Percentiles rank a stretch among this genome's conserved stretches.
These are phyloP conservation scores for Drosophila robusta DNA, from an alignment of 2,888 invertebrate genomes.

Conservation along the genomic window DNA sequence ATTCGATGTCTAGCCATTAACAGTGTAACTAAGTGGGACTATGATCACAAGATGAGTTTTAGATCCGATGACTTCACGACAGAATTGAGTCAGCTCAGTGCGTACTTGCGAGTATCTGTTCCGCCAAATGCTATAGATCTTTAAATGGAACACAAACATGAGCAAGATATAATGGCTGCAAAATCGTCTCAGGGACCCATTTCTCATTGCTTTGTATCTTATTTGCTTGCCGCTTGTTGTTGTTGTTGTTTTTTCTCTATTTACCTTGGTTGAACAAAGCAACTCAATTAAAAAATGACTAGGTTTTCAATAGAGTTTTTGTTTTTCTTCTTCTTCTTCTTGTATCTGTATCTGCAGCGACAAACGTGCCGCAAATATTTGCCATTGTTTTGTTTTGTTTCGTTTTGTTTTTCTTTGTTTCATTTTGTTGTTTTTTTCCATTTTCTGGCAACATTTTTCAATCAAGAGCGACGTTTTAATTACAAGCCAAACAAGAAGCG, in stretches of 20 bases:
- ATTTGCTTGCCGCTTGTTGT: slow-evolving; percentile 3
- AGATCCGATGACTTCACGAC: slow-evolving; percentile 7
- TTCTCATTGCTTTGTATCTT: slow-evolving; percentile 23
- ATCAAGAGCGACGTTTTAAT: slow-evolving; percentile 61
- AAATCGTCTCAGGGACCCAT: slow-evolving; percentile 1
- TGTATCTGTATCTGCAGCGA: slow-evolving; percentile 10
- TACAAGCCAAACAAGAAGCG: slow-evolving; percentile 60
- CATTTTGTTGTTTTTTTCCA: slow-evolving; percentile 24
- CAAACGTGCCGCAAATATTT: slow-evolving; percentile 70
- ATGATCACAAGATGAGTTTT: slow-evolving; percentile 1
- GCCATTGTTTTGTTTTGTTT: slow-evolving; percentile 49
- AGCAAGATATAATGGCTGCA: slow-evolving; percentile 4
- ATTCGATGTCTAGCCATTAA: not conserved
- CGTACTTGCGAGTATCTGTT: not conserved
- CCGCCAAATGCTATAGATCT: slow-evolving; percentile 13
- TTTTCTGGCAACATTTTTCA: slow-evolving; percentile 67
- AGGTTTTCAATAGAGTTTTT: slow-evolving; percentile 23
- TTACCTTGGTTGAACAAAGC: slow-evolving; percentile 39
- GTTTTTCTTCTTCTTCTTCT: slow-evolving; percentile 1
- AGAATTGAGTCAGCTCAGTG: slow-evolving; percentile 5
- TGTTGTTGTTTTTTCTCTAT: slow-evolving; percentile 14
- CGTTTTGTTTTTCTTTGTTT: slow-evolving; percentile 6
- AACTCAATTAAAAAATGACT: slow-evolving; percentile 52
- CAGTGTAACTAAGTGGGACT: not conserved
- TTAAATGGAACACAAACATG: not conserved